Evolutionary conservation across 2,797 vertebrate genomes (phyloP).

Genomic region (Lepilemur ruficaudatus): DNA sequence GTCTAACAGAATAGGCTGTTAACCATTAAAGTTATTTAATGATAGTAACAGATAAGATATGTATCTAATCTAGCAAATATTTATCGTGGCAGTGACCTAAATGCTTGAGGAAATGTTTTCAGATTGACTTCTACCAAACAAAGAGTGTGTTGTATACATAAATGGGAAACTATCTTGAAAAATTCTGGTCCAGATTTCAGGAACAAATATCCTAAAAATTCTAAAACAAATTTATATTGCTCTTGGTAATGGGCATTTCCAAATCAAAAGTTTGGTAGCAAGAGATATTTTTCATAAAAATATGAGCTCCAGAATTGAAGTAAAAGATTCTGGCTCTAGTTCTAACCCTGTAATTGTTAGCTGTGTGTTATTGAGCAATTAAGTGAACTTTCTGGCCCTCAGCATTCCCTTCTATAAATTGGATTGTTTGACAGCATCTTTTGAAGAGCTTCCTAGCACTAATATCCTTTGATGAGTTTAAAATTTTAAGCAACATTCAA

Average conservation of each 20-base stretch:
- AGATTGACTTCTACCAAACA: background rate
- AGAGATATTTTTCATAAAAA: background rate
- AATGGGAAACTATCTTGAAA: background rate
- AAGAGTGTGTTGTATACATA: background rate
- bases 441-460: background rate
- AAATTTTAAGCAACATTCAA: constrained; percentile 42
- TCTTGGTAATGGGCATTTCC: background rate
- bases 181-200: constrained; percentile 7
- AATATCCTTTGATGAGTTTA: background rate
- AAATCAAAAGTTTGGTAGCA: background rate
- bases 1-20: background rate
- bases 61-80: background rate
- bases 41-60: background rate
- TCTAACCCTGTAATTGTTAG: background rate
- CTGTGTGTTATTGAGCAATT: background rate
- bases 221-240: constrained; percentile 38
- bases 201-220: background rate
- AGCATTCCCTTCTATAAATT: background rate
- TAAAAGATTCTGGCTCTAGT: background rate
- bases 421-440: background rate
- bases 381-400: background rate
- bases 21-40: background rate
- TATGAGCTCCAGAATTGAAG: background rate
- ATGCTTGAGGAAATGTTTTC: constrained; percentile 15
- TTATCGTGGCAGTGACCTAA: background rate